These are phyloP conservation scores for Peucedramus taeniatus DNA, from an alignment of 2,113 vertebrate species.

Conservation along the genomic window DNA sequence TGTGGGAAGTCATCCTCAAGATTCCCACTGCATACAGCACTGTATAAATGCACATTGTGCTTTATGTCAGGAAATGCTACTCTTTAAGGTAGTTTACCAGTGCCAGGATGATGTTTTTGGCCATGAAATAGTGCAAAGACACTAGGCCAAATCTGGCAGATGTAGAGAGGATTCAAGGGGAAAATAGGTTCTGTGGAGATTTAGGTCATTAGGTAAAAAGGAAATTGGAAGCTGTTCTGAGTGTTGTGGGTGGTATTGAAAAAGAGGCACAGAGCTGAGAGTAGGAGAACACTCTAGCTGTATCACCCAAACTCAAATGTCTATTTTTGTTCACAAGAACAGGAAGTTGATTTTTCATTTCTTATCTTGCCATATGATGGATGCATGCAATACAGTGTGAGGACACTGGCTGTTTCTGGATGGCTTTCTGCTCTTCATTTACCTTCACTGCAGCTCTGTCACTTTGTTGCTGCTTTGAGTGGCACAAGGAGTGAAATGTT, in stretches of 20 bases:
- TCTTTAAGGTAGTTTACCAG: neutral
- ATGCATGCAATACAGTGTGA: neutral
- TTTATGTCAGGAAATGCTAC: neutral
- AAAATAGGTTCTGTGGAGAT: neutral
- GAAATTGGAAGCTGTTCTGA: conserved; percentile 2
- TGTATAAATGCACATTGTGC: neutral
- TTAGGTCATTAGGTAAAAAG: conserved; percentile 43
- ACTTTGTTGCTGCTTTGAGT: neutral
- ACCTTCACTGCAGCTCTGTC: neutral
- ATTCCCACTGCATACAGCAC: neutral
- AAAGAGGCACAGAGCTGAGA: neutral
- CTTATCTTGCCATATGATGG: neutral
- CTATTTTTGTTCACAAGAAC: neutral
- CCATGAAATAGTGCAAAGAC: neutral
- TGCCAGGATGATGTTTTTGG: neutral
- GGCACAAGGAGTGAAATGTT: neutral
- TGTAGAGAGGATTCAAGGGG: neutral
- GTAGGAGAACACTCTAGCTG: neutral
- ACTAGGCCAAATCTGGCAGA: neutral
- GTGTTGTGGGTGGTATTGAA: neutral
- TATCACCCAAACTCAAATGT: neutral
- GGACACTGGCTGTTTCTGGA: neutral
- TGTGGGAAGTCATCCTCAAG: neutral
- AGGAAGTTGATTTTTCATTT: neutral
- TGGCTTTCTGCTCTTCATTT: neutral